Evolutionary conservation across 2,888 invertebrate genomes (phyloP), one percentile per base, ranked within the genome.

Genomic region (Arctia plantaginis): DNA sequence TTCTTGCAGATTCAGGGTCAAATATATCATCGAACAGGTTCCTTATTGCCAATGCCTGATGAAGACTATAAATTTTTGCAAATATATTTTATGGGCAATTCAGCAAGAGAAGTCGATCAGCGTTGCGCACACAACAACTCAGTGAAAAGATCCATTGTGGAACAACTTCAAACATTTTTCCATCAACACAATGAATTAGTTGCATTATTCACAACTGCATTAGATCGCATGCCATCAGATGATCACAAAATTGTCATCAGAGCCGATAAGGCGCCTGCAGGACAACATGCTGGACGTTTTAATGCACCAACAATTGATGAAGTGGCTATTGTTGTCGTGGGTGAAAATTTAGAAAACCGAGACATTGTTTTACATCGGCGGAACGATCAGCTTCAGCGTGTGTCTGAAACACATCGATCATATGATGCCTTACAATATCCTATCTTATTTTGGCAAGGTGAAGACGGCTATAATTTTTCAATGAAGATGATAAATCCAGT

Each of bases 151-250:
- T 70, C 80, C 4, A 85, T 85, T 80, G 77, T 86, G 1, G 77
- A 84, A 82, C 77, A 86, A 83, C 33, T 85, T 20, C 85, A 85
- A 86, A 84, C 51, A 0, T 82, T 74, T 2, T 78, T 84, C 70
- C 82, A 85, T 67, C 23, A 81, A 77, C 74, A 81, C 33, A 82
- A 85, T 72, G 18, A 84, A 76, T 87, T 85, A 64, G 35, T 86
- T 79, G 27, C 7, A 77, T 78, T 85, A 20, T 85, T 86, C 39
- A 85, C 65, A 76, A 84, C 72, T 59, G 86, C 87, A 8, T 20
- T 87, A 35, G 87, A 88, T 66, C 78, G 47, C 33, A 86, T 87
- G 86, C 85, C 85, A 85, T 83, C 79, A 0, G 86, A 87, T 82
- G 80, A 78, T 76, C 83, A 86, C 78, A 88, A 86, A 80, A 81